Conservation (phyloP, 2,888 invertebrate genomes). For the Teleiodes luculella region DNA sequence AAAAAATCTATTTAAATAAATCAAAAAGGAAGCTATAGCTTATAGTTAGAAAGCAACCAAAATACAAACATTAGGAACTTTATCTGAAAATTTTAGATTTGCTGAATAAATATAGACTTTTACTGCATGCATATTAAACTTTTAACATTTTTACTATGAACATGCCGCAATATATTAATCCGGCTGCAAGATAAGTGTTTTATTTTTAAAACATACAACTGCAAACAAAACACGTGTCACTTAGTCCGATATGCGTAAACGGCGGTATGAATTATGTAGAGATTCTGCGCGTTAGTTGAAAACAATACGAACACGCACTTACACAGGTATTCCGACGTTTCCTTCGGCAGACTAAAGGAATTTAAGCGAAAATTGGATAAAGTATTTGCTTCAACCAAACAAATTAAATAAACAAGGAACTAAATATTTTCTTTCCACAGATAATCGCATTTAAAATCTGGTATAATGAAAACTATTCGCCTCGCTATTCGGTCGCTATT, state of each 20-base stretch:
- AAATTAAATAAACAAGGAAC: neutral
- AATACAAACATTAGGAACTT: no score
- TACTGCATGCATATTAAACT: neutral
- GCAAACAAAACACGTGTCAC: constrained; percentile 57
- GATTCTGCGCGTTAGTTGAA: constrained; percentile 39
- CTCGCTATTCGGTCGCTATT: neutral
- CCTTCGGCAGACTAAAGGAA: neutral
- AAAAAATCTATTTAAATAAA: no score
- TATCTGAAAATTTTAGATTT: no score
- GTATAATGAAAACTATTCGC: neutral
- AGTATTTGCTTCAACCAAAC: neutral
- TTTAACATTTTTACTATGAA: neutral
- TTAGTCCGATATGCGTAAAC: constrained; percentile 67
- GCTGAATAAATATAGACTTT: no score
- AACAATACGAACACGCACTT: constrained; percentile 39
- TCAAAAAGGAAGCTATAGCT: no score
- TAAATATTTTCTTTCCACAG: neutral
- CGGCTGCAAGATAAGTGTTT: neutral
- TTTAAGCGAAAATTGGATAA: neutral
- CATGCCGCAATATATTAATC: constrained; percentile 6
- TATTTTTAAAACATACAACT: neutral
- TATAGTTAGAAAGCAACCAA: no score
- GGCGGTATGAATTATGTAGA: constrained; percentile 73
- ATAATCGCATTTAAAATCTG: neutral
- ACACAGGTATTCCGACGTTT: constrained; percentile 28